Conservation (phyloP, 1,140 invertebrate genomes). For the Cydia splendana region DNA sequence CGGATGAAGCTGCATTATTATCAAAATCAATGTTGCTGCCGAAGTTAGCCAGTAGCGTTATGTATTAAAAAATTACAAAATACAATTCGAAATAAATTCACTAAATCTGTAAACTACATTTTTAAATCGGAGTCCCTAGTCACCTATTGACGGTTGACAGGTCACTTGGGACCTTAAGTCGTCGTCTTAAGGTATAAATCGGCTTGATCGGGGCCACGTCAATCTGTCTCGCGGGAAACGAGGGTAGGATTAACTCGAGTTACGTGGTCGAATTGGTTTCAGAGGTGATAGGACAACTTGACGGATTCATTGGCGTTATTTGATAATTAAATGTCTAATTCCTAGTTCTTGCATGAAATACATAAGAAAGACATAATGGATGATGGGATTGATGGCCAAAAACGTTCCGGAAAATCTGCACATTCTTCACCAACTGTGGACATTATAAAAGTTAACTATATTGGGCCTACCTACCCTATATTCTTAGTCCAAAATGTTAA, state of each 20-base stretch:
- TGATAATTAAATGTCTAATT: not conserved
- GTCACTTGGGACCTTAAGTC: constrained; percentile 3
- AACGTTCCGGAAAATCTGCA: too few species aligned
- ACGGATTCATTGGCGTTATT: not conserved
- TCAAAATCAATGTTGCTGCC: too few species aligned
- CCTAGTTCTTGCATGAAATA: too few species aligned
- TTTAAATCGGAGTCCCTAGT: not conserved
- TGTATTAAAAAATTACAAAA: not conserved
- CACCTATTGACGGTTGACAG: not conserved
- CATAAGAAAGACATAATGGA: too few species aligned
- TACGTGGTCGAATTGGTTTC: not conserved
- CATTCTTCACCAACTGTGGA: too few species aligned
- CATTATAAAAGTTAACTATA: too few species aligned
- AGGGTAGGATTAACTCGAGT: constrained; percentile 13
- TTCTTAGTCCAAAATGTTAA: too few species aligned
- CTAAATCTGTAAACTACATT: not conserved
- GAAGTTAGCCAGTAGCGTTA: too few species aligned
- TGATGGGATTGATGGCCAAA: too few species aligned
- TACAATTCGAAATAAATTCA: not conserved
- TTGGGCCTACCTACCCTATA: too few species aligned
- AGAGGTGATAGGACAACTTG: not conserved
- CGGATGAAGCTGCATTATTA: too few species aligned
- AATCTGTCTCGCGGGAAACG: constrained; percentile 14
- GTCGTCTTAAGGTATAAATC: not conserved
- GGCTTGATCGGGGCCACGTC: not conserved